Evolutionary conservation across 2,888 invertebrate genomes (phyloP).

Genomic region (Epiblema foenella): DNA sequence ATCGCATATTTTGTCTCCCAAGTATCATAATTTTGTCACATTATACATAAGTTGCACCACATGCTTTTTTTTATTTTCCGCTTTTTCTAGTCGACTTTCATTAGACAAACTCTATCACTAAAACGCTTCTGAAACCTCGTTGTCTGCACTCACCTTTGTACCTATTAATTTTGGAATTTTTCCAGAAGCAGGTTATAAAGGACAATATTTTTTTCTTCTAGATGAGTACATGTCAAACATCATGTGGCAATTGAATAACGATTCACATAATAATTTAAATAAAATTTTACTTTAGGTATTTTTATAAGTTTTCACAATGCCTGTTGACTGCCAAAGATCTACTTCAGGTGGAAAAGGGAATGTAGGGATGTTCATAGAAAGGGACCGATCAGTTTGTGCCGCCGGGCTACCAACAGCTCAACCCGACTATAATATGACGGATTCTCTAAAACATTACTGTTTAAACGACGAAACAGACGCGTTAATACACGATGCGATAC

Average conservation of each 20-base stretch:
- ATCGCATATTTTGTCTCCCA: too few relatives aligned
- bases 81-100: too few relatives aligned
- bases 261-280: not conserved
- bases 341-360: conserved; percentile 61
- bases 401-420: conserved; percentile 56
- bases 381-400: conserved; percentile 55
- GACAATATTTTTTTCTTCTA: too few relatives aligned
- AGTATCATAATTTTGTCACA: too few relatives aligned
- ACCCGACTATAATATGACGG: conserved; percentile 46
- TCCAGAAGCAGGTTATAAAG: not conserved
- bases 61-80: too few relatives aligned
- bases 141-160: too few relatives aligned
- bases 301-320: conserved; percentile 21
- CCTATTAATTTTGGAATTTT: not conserved
- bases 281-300: not conserved
- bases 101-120: too few relatives aligned
- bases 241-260: not conserved
- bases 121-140: too few relatives aligned
- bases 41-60: too few relatives aligned
- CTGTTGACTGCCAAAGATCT: conserved; percentile 30
- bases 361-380: conserved; percentile 57
- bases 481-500: conserved; percentile 55
- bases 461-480: conserved; percentile 61
- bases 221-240: not conserved
- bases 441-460: conserved; percentile 51